These are phyloP conservation scores for Telmatochromis sp. DNA, from an alignment of 2,113 vertebrate genomes.

Conservation along the genomic window DNA sequence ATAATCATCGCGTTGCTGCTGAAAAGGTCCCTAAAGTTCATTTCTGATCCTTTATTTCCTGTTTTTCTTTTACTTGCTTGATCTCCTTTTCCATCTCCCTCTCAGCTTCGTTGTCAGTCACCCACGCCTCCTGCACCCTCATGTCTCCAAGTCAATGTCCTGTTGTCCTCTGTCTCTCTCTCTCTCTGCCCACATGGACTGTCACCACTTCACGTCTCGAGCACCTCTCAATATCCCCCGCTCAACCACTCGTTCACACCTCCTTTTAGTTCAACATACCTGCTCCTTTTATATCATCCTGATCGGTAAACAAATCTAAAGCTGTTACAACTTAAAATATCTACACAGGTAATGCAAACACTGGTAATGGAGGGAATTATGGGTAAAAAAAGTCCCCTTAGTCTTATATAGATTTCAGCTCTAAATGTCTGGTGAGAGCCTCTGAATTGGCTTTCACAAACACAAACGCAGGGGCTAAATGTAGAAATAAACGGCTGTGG, in stretches of 20 bases:
- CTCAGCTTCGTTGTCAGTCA: neutral
- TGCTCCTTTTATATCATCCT: neutral
- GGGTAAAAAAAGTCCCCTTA: neutral
- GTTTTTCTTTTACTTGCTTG: neutral
- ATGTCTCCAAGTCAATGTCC: neutral
- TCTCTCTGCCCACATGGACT: neutral
- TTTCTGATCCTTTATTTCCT: neutral
- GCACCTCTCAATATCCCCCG: neutral
- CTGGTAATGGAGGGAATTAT: neutral
- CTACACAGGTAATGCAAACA: neutral
- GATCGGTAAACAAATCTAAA: slow-evolving; percentile 5
- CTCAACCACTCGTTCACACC: neutral
- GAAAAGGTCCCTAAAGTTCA: neutral
- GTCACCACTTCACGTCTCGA: slow-evolving; percentile 22
- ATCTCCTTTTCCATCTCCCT: neutral
- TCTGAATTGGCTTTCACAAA: neutral
- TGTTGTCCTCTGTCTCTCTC: neutral
- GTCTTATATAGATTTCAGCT: neutral
- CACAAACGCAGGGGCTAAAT: neutral
- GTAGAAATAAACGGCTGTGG: neutral
- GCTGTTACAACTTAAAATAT: neutral
- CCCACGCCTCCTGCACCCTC: neutral
- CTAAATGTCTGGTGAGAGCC: neutral
- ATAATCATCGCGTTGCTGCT: neutral
- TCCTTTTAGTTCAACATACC: neutral